Base-by-base conservation (phyloP, 2,797 vertebrate species). In the Prunella strophiata region DNA sequence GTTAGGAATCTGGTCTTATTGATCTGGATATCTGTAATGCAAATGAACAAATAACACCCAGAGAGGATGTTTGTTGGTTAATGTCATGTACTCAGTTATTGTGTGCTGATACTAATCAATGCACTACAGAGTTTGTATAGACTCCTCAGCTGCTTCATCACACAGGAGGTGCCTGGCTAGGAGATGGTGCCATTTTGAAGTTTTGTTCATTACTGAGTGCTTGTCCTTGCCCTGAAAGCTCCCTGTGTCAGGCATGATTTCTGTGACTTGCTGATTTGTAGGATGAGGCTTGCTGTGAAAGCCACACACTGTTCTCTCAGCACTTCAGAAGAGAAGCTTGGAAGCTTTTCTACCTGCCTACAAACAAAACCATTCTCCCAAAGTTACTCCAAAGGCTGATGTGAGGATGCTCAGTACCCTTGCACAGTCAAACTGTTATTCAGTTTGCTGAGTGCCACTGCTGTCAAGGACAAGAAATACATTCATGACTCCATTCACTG, bases 391-490 rank as follows among this genome's bases (percentile, higher is more conserved):
- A 86, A 90, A 80, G 67, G 48, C 89, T 76, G 58, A 62, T 34
- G 34, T 68, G 50, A 91, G 93, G 52, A 79, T 0, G 0, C 67
- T 54, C 71, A 68, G 80, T 58, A 92, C 47, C 61, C 80, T 95
- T 74, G 80, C 71, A 66, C 25, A 90, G 77, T 79, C 77, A 89
- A 94, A 66, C 59, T 76, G 38, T 72, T 95, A 71, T 48, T 91
- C 88, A 72, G 80, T 94, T 94, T 91, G 67, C 77, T 76, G 82
- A 94, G 79, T 76, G 59, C 68, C 78, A 75, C 59, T 85, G 78
- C 85, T 94, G 93, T 89, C 85, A 94, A 95, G 94, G 95, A 93
- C 88, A 79, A 95, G 93, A 94, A 95, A 94, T 43, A 91, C 65
- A 95, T 67, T 94, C 88, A 61, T 7, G 6, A 86, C 32, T 85